A percentile compares a stretch with the other conserved stretches of the same genome.
Evolutionary conservation across 2,113 vertebrate species (phyloP).

Genomic region (Gasterosteus aculeatus): DNA sequence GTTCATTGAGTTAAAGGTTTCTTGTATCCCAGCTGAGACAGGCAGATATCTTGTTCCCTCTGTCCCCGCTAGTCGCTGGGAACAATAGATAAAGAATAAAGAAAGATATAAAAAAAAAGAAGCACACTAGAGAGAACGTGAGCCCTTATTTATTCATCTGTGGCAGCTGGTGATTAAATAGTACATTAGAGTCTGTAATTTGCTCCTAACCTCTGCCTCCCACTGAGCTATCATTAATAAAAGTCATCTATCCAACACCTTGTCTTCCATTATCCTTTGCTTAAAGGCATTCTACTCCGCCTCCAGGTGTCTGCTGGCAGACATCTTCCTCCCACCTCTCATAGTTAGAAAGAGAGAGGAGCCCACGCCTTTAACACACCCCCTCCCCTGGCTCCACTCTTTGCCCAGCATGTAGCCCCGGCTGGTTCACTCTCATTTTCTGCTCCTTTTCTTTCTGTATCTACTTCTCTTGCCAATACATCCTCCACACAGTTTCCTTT

Average conservation of each 20-base stretch:
- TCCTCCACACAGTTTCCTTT: conserved; percentile 36
- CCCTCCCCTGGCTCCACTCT: conserved; percentile 3
- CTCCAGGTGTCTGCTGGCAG: conserved; percentile 22
- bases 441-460: neutral
- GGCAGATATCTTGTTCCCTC: neutral
- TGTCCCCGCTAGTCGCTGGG: neutral
- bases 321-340: conserved; percentile 24
- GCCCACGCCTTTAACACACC: neutral
- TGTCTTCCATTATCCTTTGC: conserved; percentile 20
- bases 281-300: conserved; percentile 19
- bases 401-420: neutral
- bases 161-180: conserved; percentile 18
- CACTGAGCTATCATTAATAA: conserved; percentile 33
- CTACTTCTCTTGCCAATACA: conserved; percentile 11
- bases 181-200: neutral
- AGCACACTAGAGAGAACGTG: no score
- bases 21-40: neutral
- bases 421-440: conserved; percentile 18
- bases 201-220: conserved; percentile 4
- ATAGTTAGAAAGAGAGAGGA: conserved; percentile 16
- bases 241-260: conserved; percentile 29
- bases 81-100: neutral
- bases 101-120: no score
- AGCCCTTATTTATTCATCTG: neutral
- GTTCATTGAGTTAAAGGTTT: conserved; percentile 25